Conservation (phyloP, 2,888 invertebrate genomes). For the Acleris holmiana region DNA sequence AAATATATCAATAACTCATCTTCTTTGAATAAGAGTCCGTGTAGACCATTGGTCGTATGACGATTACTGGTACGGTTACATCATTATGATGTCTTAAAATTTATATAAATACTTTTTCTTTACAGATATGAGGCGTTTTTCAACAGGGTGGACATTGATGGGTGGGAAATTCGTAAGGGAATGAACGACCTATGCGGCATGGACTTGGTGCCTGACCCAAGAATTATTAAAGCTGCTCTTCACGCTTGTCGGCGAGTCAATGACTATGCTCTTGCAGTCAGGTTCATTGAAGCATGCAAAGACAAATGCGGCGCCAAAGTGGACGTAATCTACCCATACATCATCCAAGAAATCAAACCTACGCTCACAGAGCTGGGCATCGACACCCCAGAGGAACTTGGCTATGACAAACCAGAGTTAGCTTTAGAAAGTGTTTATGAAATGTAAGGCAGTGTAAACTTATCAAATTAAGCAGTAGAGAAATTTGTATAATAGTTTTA, state of each 20-base stretch:
- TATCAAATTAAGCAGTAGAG: conserved; percentile 69
- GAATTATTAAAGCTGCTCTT: conserved; percentile 93
- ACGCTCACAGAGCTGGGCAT: conserved; percentile 97
- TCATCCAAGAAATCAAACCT: conserved; percentile 95
- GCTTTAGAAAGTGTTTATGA: conserved; percentile 91
- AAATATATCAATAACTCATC: too few species aligned
- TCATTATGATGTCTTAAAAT: too few species aligned
- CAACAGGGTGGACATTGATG: conserved; percentile 94
- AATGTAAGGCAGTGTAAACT: conserved; percentile 70
- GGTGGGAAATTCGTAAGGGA: conserved; percentile 96
- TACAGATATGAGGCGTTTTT: conserved; percentile 92
- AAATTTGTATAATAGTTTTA: conserved; percentile 77
- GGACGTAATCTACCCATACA: conserved; percentile 93
- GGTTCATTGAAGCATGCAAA: conserved; percentile 96
- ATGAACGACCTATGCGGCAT: conserved; percentile 95
- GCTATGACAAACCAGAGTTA: conserved; percentile 98
- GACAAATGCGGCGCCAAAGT: conserved; percentile 92
- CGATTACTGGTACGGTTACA: too few species aligned
- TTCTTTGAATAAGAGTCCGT: too few species aligned
- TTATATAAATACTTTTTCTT: conserved; percentile 38
- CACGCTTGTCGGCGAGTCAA: conserved; percentile 97
- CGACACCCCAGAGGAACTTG: conserved; percentile 96
- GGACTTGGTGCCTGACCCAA: conserved; percentile 97
- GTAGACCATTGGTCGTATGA: too few species aligned
- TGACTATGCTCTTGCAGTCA: conserved; percentile 95